Evolutionary conservation across 1,140 invertebrate genomes (phyloP).

Genomic region (Euglossa dilemma): DNA sequence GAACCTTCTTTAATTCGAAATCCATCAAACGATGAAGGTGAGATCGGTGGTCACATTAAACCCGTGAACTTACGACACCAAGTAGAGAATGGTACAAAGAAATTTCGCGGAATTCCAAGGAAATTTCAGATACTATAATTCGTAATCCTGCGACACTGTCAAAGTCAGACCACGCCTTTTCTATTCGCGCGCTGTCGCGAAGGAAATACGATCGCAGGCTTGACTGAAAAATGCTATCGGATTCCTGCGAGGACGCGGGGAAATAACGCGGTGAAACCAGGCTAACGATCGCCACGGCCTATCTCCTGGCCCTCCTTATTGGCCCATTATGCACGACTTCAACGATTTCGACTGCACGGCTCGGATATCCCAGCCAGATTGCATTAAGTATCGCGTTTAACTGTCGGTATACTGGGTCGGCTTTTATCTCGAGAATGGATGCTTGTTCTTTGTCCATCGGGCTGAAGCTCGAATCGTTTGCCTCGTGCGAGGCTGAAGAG

Average conservation of each 20-base stretch:
- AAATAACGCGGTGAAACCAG: conserved; percentile 15
- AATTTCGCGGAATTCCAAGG: too few species aligned
- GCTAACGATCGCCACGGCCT: conserved; percentile 24
- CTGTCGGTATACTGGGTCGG: background rate
- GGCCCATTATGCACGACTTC: conserved; percentile 19
- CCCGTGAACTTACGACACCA: too few species aligned
- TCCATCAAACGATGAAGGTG: too few species aligned
- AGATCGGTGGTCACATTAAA: too few species aligned
- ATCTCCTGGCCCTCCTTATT: conserved; percentile 6
- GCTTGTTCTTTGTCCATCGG: background rate
- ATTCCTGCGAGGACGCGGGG: background rate
- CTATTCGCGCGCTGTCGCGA: background rate
- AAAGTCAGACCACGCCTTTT: conserved; percentile 11
- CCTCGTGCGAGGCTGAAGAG: background rate
- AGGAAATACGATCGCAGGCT: conserved; percentile 3
- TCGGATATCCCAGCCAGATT: conserved; percentile 18
- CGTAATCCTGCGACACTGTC: background rate
- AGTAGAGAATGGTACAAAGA: too few species aligned
- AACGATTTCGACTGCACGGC: conserved; percentile 3
- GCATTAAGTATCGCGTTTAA: conserved; percentile 12
- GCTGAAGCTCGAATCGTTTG: background rate
- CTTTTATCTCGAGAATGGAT: background rate
- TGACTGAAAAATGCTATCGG: conserved; percentile 8
- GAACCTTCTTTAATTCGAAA: too few species aligned
- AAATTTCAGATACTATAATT: too few species aligned